Percentiles rank a stretch among this genome's conserved stretches.
phyloP scores from a whole-genome alignment of 2,797 vertebrate species.

The Rhincodon typus region DNA sequence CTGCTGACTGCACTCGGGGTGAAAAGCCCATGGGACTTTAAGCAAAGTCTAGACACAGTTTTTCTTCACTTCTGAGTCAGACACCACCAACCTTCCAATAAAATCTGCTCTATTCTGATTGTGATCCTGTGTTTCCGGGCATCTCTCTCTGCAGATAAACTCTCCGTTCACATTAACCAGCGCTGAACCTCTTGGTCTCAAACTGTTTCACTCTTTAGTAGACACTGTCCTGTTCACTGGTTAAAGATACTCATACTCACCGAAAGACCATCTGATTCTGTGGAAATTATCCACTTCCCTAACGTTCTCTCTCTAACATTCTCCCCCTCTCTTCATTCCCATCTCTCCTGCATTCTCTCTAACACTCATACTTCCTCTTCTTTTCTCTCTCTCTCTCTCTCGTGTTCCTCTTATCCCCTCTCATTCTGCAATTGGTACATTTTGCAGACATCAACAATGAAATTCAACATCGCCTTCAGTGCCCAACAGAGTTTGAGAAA shows the following conservation, averaged over 20 bases:
- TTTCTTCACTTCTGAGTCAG: neutral
- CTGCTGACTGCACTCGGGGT: neutral
- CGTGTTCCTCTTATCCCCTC: too few species aligned
- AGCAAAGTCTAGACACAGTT: neutral
- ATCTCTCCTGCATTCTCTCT: too few species aligned
- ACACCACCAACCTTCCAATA: neutral
- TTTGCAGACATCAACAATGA: too few species aligned
- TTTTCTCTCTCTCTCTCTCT: too few species aligned
- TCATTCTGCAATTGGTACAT: too few species aligned
- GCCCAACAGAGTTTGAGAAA: too few species aligned
- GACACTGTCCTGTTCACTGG: neutral
- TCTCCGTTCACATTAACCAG: neutral
- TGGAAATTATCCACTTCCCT: neutral
- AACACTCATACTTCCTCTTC: neutral
- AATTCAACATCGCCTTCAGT: too few species aligned
- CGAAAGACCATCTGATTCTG: neutral
- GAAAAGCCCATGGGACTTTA: neutral
- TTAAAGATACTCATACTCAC: neutral
- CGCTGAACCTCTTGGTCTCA: too few species aligned
- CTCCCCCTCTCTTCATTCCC: too few species aligned
- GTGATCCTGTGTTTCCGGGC: neutral
- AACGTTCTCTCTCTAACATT: too few species aligned
- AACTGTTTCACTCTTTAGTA: neutral
- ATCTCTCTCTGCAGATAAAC: too few species aligned
- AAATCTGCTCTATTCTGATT: neutral